Conservation (phyloP, 2,888 invertebrate species). For the Tyria jacobaeae region DNA sequence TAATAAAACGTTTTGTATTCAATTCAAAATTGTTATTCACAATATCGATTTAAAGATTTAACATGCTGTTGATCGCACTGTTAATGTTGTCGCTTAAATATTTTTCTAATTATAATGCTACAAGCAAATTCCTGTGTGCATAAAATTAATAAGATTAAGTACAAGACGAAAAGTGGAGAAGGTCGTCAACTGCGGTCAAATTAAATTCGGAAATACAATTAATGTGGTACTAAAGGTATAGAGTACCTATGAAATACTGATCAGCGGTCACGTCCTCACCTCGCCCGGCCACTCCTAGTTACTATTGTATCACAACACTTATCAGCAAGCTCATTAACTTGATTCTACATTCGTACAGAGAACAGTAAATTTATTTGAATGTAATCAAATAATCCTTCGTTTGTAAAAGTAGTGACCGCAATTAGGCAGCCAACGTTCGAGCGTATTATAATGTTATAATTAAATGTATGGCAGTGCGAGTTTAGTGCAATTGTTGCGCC, state of each 20-base stretch:
- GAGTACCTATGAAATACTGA: no score
- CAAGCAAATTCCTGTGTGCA: not conserved
- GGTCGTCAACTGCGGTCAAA: not conserved
- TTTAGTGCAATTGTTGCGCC: not conserved
- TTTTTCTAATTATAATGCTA: not conserved
- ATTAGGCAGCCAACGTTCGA: not conserved
- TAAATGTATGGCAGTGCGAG: not conserved
- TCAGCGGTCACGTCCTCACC: no score
- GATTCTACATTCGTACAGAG: not conserved
- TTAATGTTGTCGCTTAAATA: not conserved
- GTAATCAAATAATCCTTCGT: not conserved
- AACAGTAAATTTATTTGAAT: not conserved
- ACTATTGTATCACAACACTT: no score
- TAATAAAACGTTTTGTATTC: slow-evolving; percentile 6
- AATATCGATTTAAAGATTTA: not conserved
- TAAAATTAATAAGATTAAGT: not conserved
- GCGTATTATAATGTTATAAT: not conserved
- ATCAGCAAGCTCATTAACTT: no score
- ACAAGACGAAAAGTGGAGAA: not conserved
- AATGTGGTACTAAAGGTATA: no score
- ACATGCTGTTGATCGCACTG: not conserved
- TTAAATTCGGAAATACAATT: no score
- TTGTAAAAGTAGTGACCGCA: not conserved
- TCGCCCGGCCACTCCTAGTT: no score
- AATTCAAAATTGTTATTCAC: not conserved